A percentile compares a stretch with the other conserved stretches of the same genome.
Evolutionary conservation across 2,888 invertebrate species (phyloP).

Genomic region (Subacronicta megacephala): DNA sequence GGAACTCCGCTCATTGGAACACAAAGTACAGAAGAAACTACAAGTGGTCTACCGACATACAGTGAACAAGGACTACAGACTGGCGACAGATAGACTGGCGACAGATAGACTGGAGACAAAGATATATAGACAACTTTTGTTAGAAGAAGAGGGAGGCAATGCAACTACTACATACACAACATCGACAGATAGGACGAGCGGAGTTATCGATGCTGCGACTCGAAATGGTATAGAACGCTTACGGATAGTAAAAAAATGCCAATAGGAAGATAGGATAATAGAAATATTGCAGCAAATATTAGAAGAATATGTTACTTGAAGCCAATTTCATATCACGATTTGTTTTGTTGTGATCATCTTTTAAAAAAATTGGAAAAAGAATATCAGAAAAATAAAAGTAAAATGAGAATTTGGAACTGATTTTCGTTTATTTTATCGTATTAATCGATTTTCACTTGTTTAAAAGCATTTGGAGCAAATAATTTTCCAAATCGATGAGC

Average conservation of each 20-base stretch:
- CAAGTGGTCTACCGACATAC: slow-evolving; percentile 85
- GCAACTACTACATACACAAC: slow-evolving; percentile 89
- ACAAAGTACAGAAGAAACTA: slow-evolving; percentile 86
- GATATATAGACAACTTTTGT: slow-evolving; percentile 80
- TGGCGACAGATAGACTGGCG: slow-evolving; percentile 84
- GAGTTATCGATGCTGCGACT: slow-evolving; percentile 80
- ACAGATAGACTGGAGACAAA: slow-evolving; percentile 82
- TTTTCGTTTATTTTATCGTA: neutral
- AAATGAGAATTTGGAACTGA: slow-evolving; percentile 2
- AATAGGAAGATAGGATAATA: slow-evolving; percentile 41
- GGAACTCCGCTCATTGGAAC: slow-evolving; percentile 84
- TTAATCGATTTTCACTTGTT: neutral
- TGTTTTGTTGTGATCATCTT: slow-evolving; percentile 7
- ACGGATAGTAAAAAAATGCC: slow-evolving; percentile 47
- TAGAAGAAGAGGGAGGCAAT: slow-evolving; percentile 86
- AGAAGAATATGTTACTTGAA: slow-evolving; percentile 39
- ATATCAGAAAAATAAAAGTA: slow-evolving; percentile 1
- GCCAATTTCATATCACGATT: slow-evolving; percentile 37
- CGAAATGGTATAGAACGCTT: slow-evolving; percentile 83
- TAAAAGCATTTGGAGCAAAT: neutral
- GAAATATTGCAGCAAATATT: slow-evolving; percentile 46
- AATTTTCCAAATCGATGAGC: slow-evolving; percentile 5
- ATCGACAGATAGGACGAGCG: slow-evolving; percentile 85
- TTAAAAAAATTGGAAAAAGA: slow-evolving; percentile 21
- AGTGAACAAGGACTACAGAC: slow-evolving; percentile 83